These are phyloP conservation scores for Drosophila navojoa DNA, from an alignment of 1,140 invertebrate species.

Conservation along the genomic window DNA sequence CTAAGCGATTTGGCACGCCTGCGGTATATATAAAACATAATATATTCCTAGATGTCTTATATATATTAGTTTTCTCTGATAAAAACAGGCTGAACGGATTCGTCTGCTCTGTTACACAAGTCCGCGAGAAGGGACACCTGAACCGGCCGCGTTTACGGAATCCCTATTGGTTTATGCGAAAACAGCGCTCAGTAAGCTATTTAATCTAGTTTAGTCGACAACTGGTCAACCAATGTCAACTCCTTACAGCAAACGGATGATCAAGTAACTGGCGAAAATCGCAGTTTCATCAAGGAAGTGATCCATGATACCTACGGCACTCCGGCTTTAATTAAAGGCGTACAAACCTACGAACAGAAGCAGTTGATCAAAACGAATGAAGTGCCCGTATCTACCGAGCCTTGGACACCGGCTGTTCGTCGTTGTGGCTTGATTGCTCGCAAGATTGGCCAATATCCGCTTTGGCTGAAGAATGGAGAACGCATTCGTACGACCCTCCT, in stretches of 20 bases:
- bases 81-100: constrained; percentile 38
- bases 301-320: constrained; percentile 87
- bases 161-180: constrained; percentile 86
- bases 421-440: constrained; percentile 94
- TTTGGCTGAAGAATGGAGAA: constrained; percentile 95
- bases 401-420: constrained; percentile 87
- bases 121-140: constrained; percentile 77
- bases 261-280: constrained; percentile 91
- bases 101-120: constrained; percentile 68
- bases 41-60: not conserved
- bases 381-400: constrained; percentile 84
- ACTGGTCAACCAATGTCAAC: not conserved
- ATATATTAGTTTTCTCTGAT: not conserved
- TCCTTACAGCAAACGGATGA: constrained; percentile 85
- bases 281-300: constrained; percentile 92
- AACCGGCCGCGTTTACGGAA: constrained; percentile 85
- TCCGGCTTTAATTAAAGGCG: constrained; percentile 83
- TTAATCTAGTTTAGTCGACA: not conserved
- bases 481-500: constrained; percentile 91
- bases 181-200: constrained; percentile 84
- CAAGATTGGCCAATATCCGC: constrained; percentile 96
- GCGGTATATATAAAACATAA: constrained; percentile 21
- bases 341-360: constrained; percentile 83
- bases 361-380: constrained; percentile 85
- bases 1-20: constrained; percentile 46